phyloP scores from a whole-genome alignment of 92 coral and sea anemone genomes.

The Parazoanthus atlanticus region DNA sequence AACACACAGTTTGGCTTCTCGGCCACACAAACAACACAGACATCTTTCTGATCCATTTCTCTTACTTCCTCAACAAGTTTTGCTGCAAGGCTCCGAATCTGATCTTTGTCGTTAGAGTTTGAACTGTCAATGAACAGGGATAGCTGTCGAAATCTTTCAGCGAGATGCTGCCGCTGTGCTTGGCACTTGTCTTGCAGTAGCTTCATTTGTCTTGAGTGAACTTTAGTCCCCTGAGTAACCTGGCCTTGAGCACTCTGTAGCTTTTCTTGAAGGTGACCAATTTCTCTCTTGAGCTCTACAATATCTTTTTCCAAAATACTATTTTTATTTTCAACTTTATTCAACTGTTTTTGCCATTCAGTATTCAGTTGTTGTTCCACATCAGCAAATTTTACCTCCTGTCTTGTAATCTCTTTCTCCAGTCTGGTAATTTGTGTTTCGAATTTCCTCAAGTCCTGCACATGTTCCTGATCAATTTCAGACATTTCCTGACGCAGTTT shows the following conservation, averaged over 20 bases:
- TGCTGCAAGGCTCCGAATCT: conserved; percentile 32
- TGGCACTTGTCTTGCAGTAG: conserved; percentile 52
- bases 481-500: conserved; percentile 33
- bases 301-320: conserved; percentile 39
- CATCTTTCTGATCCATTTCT: conserved; percentile 62
- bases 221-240: conserved; percentile 31
- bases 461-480: conserved; percentile 42
- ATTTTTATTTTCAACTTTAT: conserved; percentile 19
- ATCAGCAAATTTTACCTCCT: conserved; percentile 53
- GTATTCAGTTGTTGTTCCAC: conserved; percentile 46
- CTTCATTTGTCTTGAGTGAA: conserved; percentile 41
- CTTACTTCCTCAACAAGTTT: conserved; percentile 46
- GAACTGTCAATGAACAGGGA: conserved; percentile 49
- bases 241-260: conserved; percentile 36
- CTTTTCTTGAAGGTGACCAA: conserved; percentile 38
- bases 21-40: conserved; percentile 49
- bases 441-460: conserved; percentile 41
- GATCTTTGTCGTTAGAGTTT: conserved; percentile 15
- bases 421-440: conserved; percentile 48
- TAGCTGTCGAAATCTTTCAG: conserved; percentile 53
- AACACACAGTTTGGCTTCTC: conserved; percentile 64
- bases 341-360: conserved; percentile 43
- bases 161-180: conserved; percentile 50
- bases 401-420: conserved; percentile 46
- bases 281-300: conserved; percentile 56